A percentile compares a stretch with the other conserved stretches of the same genome.
phyloP scores from a whole-genome alignment of 2,888 invertebrate species.

The Parasteatoda lunata region DNA sequence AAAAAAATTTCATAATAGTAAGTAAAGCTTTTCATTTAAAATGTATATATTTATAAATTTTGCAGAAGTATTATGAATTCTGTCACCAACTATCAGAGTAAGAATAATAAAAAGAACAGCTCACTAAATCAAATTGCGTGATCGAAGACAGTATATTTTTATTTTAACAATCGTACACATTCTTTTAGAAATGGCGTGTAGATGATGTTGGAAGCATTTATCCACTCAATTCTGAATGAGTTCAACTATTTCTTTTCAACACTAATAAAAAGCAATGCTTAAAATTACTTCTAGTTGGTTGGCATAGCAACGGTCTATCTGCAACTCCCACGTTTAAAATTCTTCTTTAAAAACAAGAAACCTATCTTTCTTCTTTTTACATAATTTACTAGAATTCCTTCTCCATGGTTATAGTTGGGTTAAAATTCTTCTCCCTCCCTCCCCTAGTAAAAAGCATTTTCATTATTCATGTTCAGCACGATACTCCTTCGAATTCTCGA shows the following conservation, averaged over 20 bases:
- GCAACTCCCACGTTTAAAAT: not conserved
- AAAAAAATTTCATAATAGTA: no score
- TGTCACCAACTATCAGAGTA: no score
- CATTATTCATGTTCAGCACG: not conserved
- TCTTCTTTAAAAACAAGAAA: not conserved
- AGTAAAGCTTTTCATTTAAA: no score
- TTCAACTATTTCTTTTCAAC: not conserved
- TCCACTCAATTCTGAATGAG: not conserved
- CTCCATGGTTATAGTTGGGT: slow-evolving; percentile 1
- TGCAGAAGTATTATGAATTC: no score
- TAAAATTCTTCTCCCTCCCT: not conserved
- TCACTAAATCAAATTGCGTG: slow-evolving; percentile 1
- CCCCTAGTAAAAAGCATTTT: not conserved
- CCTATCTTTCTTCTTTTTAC: not conserved
- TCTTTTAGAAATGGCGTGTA: not conserved
- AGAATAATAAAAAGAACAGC: no score
- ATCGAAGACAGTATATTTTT: not conserved
- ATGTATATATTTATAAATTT: no score
- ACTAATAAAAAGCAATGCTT: slow-evolving; percentile 1
- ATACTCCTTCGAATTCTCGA: not conserved
- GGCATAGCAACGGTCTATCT: not conserved
- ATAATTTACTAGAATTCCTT: slow-evolving; percentile 1
- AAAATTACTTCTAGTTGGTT: not conserved
- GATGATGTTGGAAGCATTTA: not conserved
- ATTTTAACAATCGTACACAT: not conserved